Conservation (phyloP, 2,888 invertebrate genomes). For the Chorisops tibialis region DNA sequence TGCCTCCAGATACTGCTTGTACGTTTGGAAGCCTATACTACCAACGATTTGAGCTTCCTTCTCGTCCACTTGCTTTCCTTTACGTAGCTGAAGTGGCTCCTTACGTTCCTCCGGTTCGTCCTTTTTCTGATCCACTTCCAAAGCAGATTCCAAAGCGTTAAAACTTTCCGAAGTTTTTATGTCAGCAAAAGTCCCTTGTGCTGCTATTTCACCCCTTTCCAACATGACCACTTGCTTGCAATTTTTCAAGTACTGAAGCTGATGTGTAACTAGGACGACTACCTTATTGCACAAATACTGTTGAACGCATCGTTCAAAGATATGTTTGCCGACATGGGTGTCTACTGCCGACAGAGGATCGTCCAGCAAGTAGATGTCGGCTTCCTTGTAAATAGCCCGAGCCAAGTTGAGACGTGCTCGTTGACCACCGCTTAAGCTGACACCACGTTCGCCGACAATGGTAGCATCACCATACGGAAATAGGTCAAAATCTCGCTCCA, state of each 20-base stretch:
- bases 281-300: constrained; percentile 61
- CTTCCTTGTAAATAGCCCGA: constrained; percentile 70
- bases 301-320: constrained; percentile 63
- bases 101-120: background rate
- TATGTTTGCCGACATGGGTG: constrained; percentile 60
- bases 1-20: constrained; percentile 14
- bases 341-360: constrained; percentile 73
- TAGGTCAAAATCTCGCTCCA: constrained; percentile 67
- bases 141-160: constrained; percentile 11
- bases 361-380: constrained; percentile 66
- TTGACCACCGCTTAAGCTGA: constrained; percentile 79
- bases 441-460: constrained; percentile 77
- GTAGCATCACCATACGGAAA: constrained; percentile 75
- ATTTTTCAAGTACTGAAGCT: constrained; percentile 63
- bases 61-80: constrained; percentile 16
- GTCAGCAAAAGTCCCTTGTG: constrained; percentile 54
- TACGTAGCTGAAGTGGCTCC: constrained; percentile 11
- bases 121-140: constrained; percentile 12
- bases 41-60: constrained; percentile 20
- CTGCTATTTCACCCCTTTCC: constrained; percentile 45
- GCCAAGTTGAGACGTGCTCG: constrained; percentile 77
- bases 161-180: constrained; percentile 56
- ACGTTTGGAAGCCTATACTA: constrained; percentile 13
- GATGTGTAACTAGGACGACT: constrained; percentile 79
- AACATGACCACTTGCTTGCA: constrained; percentile 56